These are phyloP conservation scores for Anguilla obscura DNA, from an alignment of 2,797 vertebrate genomes.

Conservation along the genomic window DNA sequence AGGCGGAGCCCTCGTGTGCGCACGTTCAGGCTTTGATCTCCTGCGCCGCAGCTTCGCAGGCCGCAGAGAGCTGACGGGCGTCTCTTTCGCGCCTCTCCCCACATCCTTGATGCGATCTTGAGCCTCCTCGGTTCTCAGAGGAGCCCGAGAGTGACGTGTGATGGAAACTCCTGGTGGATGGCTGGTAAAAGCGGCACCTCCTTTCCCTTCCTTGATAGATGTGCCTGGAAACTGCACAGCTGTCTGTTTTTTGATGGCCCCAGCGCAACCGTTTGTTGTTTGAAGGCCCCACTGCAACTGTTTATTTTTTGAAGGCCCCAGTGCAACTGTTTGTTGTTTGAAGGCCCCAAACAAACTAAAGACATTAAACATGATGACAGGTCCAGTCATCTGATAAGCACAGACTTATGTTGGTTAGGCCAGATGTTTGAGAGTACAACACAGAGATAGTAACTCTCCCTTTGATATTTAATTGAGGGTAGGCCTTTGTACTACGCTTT, in stretches of 20 bases:
- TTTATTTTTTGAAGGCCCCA: background rate
- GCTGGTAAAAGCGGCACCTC: background rate
- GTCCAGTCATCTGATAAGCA: background rate
- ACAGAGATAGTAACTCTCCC: background rate
- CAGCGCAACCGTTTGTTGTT: background rate
- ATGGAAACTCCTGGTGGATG: constrained; percentile 15
- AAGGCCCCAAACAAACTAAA: background rate
- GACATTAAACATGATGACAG: background rate
- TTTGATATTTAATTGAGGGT: background rate
- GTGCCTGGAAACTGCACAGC: background rate
- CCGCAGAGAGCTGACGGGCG: constrained; percentile 34
- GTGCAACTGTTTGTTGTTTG: background rate
- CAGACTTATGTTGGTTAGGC: background rate
- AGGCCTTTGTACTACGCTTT: background rate
- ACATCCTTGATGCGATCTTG: constrained; percentile 22
- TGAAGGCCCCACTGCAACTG: background rate
- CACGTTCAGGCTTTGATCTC: constrained; percentile 37
- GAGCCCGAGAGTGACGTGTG: background rate
- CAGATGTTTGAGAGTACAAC: background rate
- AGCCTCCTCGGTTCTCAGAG: constrained; percentile 8
- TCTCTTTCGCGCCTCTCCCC: constrained; percentile 21
- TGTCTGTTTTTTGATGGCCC: background rate
- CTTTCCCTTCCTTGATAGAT: background rate
- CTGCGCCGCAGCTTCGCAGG: background rate
- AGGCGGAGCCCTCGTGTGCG: constrained; percentile 22